Evolutionary conservation across 1,140 invertebrate genomes (phyloP), one percentile per base, ranked within the genome.

Genomic region (Coelopa frigida): DNA sequence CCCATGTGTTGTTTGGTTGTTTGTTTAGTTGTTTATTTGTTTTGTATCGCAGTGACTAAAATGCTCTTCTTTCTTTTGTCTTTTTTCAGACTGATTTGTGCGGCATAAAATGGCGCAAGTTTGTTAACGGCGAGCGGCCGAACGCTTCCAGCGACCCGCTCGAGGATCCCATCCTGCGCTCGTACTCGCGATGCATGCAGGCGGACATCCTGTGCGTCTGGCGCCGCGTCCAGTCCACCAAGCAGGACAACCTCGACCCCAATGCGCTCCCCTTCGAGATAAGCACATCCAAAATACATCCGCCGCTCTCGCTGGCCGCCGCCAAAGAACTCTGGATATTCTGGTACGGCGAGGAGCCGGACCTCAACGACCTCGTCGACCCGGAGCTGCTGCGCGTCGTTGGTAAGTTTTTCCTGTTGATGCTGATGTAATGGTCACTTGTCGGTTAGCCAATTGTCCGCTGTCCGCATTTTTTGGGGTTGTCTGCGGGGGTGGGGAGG

Each of bases 91-190:
- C 94, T 72, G 94, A 98, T 76, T 81, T 98, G 63, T 92, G 90
- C 78, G 94, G 94, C 61, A 98, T 98, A 73, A 95, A 96, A 89
- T 98, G 94, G 95, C 88, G 89, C 78, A 92, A 91, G 70, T 89
- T 84, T 79, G 83, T 87, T 67, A 86, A 85, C 66, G 75, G 76
- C 48, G 75, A 74, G 57, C 73, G 77, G 56, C 72, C 72, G 32
- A 75, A 70, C 61, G 73, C 72, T 56, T 75, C 68, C 51, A 71
- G 71, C 50, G 82, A 85, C 57, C 85, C 88, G 36, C 77, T 95
- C 58, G 87, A 91, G 59, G 94, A 97, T 75, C 93, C 94, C 24
- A 90, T 98, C 51, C 76, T 98, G 60, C 80, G 83, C 58, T 91
- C 90, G 59, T 98, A 90, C 76, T 84, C 89, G 59, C 84, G 87